Conservation (phyloP, 1,140 invertebrate species). For the Cephus cinctus region DNA sequence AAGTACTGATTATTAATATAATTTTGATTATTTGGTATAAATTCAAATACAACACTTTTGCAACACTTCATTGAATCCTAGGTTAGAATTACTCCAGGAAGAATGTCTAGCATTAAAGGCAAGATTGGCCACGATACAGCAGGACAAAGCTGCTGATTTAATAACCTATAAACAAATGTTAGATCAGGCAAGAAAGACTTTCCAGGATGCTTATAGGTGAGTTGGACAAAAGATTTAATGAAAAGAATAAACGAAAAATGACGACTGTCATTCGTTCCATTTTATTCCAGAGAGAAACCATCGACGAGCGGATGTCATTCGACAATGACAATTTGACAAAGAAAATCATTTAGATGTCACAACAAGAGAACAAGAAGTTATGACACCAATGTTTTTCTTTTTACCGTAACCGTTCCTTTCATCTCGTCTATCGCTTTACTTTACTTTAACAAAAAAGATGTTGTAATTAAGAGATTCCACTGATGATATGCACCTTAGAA, state of each 20-base stretch:
- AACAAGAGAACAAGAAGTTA: neutral
- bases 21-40: too few species aligned
- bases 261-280: conserved; percentile 12
- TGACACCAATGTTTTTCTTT: neutral
- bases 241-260: too few species aligned
- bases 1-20: too few species aligned
- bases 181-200: conserved; percentile 35
- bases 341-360: neutral
- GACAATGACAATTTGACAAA: conserved; percentile 19
- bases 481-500: conserved; percentile 31
- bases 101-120: conserved; percentile 47
- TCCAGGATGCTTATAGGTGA: conserved; percentile 40
- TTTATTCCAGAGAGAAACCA: conserved; percentile 5
- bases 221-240: conserved; percentile 4
- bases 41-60: too few species aligned
- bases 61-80: too few species aligned
- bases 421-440: too few species aligned
- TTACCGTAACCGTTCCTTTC: too few species aligned
- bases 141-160: conserved; percentile 44
- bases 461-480: conserved; percentile 29
- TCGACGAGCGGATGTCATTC: conserved; percentile 16
- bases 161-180: conserved; percentile 37
- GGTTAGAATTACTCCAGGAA: conserved; percentile 48
- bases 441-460: conserved; percentile 12
- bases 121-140: conserved; percentile 38